A percentile compares a stretch with the other conserved stretches of the same genome.
Conservation (phyloP, 2,113 vertebrate species). For the Leptodactylus fuscus region DNA sequence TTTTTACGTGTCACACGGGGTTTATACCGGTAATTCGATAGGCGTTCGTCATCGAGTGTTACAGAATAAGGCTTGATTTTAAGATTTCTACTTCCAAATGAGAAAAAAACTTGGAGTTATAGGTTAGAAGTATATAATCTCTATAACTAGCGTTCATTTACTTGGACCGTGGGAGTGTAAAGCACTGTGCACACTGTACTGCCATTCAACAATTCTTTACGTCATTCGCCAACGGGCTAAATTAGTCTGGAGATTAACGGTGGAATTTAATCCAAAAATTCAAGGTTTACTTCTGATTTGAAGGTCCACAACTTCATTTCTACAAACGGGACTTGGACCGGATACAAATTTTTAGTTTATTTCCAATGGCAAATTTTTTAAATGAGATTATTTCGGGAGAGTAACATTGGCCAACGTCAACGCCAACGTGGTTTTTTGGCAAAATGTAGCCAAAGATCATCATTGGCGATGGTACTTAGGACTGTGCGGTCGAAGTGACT, state of each 20-base stretch:
- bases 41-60: background rate
- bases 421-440: too few species aligned
- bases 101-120: background rate
- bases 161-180: too few species aligned
- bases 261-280: too few species aligned
- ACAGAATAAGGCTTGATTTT: background rate
- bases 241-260: too few species aligned
- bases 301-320: background rate
- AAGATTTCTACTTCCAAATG: background rate
- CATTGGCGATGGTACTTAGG: background rate
- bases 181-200: too few species aligned
- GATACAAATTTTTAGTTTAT: background rate
- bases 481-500: too few species aligned
- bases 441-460: too few species aligned
- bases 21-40: background rate
- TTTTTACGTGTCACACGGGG: background rate
- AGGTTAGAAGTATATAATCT: background rate
- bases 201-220: too few species aligned
- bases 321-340: background rate
- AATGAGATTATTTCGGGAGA: too few species aligned
- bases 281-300: too few species aligned
- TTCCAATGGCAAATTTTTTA: background rate
- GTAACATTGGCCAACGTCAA: too few species aligned
- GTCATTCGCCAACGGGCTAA: too few species aligned
- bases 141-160: background rate